phyloP scores from a whole-genome alignment of 2,888 invertebrate species.

The Spialia ferax region DNA sequence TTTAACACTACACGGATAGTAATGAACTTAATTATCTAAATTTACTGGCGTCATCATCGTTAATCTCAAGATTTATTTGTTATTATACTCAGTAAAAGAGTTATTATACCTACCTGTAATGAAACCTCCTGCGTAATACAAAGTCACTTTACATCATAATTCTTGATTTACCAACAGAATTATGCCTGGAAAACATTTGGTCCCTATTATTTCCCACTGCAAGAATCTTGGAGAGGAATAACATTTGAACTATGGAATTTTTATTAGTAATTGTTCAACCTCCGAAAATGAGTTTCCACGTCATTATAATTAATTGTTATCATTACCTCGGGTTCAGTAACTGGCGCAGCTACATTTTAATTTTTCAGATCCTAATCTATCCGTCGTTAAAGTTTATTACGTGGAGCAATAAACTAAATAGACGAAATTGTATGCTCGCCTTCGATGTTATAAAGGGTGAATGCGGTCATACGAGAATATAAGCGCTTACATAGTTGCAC shows the following conservation, averaged over 20 bases:
- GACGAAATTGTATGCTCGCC: slow-evolving; percentile 41
- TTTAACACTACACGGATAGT: slow-evolving; percentile 21
- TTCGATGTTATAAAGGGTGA: slow-evolving; percentile 18
- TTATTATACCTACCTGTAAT: too few relatives aligned
- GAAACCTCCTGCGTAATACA: slow-evolving; percentile 3
- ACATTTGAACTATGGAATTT: slow-evolving; percentile 41
- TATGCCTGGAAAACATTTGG: background rate
- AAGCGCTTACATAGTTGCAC: slow-evolving; percentile 24
- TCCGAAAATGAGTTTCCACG: slow-evolving; percentile 46
- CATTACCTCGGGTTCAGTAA: slow-evolving; percentile 36
- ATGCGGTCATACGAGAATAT: slow-evolving; percentile 23
- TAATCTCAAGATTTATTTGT: slow-evolving; percentile 5
- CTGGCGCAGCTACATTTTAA: slow-evolving; percentile 45
- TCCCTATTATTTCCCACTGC: slow-evolving; percentile 1
- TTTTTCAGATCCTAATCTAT: slow-evolving; percentile 49
- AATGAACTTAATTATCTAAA: slow-evolving; percentile 20
- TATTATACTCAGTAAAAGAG: background rate
- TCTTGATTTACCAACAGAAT: background rate
- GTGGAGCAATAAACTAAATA: slow-evolving; percentile 46
- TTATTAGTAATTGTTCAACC: slow-evolving; percentile 51
- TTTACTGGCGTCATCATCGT: background rate
- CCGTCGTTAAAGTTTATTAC: slow-evolving; percentile 52
- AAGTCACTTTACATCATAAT: slow-evolving; percentile 7
- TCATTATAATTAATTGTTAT: slow-evolving; percentile 47
- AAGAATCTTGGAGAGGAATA: slow-evolving; percentile 32